These are phyloP conservation scores for Rhogogaster chlorosoma DNA, from an alignment of 2,888 invertebrate species.

Conservation along the genomic window DNA sequence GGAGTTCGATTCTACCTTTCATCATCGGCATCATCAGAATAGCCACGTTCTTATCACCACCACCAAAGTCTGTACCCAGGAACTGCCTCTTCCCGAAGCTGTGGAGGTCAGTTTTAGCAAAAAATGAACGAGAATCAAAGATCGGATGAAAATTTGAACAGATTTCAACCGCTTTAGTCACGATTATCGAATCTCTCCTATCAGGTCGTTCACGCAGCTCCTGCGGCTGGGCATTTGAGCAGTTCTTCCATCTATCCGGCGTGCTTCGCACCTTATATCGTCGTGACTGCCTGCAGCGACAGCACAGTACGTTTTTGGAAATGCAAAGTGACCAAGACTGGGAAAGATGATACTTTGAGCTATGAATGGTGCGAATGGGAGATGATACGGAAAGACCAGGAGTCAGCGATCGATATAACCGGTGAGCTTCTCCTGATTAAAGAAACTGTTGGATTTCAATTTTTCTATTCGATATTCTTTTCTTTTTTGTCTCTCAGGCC, in stretches of 20 bases:
- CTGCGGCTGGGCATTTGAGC: conserved; percentile 97
- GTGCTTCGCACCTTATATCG: conserved; percentile 98
- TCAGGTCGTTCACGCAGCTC: conserved; percentile 92
- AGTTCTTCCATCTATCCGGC: conserved; percentile 99
- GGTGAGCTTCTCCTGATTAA: conserved; percentile 77
- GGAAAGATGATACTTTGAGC: conserved; percentile 75
- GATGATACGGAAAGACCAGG: conserved; percentile 87
- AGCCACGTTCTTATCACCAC: conserved; percentile 91
- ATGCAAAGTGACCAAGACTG: conserved; percentile 83
- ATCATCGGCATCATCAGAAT: conserved; percentile 70
- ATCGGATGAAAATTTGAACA: background rate
- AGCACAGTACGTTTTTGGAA: conserved; percentile 95
- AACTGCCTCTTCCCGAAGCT: conserved; percentile 91
- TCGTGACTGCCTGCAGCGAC: conserved; percentile 97
- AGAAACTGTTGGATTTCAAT: background rate
- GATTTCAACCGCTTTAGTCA: background rate
- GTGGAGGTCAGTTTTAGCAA: conserved; percentile 81
- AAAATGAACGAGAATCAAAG: background rate
- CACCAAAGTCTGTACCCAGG: conserved; percentile 94
- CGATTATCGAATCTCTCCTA: background rate
- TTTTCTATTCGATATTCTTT: background rate
- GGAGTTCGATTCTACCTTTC: conserved; percentile 69
- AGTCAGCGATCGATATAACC: conserved; percentile 86
- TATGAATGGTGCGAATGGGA: conserved; percentile 95
- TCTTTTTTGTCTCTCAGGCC: conserved; percentile 79